Base-by-base conservation (phyloP, 2,888 invertebrate species). In the Panzeria rudis region DNA sequence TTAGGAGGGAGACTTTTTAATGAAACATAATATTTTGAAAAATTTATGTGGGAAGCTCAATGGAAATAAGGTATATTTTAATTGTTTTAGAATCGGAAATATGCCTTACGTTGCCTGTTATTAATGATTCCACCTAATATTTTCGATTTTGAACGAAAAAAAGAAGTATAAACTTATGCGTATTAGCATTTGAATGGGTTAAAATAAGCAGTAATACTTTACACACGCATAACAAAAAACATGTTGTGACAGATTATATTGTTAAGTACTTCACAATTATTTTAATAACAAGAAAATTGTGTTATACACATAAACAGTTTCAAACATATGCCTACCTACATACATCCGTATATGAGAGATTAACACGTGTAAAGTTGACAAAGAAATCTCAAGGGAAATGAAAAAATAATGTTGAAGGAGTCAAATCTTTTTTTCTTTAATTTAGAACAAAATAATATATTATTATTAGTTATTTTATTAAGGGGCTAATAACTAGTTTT, bases 181-280 rank as follows among this genome's bases (percentile, higher is more conserved):
- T 73, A 44, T 69, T 50, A 71, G 56, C 35, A 3, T 72, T 64
- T 76, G 72, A 66, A 79, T 68, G 61, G 23, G 41, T 73, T 59
- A 15, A 54, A 47, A 25, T 56, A 79, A 41, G 56, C 78, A 69
- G 56, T 59, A 0, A 29, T 50, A 56, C 62, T 50, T 75, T 20
- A 71, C n/a, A 72, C 15, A 61, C 25, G 23, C 25, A 56, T 69
- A 20, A 73, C 59, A 73, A 25, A 61, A 20, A 73, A 66, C 50
- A 68, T 73, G 66, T 73, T 73, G 66, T 81, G 50, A 73, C 73
- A 68, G 59, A 59, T 81, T 81, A 68, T 68, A 52, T 61, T 80
- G 73, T 80, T 59, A 41, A 52, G 66, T 41, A 41, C 47, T 47
- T 44, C 0, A 56, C 29, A 68, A 59, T 52, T 59, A 32, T 41